Conservation (phyloP, 2,888 invertebrate genomes). For the Electrophaes corylata region DNA sequence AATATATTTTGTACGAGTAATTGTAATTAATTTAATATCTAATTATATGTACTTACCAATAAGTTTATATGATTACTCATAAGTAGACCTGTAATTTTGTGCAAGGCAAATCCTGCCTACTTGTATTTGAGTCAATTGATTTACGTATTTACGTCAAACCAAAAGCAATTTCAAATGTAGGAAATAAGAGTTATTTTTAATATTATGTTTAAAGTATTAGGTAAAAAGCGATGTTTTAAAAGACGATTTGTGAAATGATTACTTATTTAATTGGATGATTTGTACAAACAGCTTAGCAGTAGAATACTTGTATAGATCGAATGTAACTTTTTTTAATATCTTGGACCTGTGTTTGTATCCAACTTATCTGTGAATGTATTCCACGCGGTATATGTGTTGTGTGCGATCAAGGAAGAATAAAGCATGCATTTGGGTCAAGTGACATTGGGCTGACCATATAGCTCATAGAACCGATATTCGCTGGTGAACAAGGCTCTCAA, state of each 20-base stretch:
- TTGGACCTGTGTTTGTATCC: constrained; percentile 3
- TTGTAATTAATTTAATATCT: constrained; percentile 69
- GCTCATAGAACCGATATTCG: no score
- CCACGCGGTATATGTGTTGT: no score
- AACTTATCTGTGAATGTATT: neutral
- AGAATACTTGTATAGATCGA: constrained; percentile 46
- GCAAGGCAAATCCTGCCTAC: constrained; percentile 50
- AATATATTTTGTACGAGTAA: constrained; percentile 73
- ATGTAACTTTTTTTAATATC: constrained; percentile 16
- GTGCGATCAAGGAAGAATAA: no score
- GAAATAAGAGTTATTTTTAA: constrained; percentile 62
- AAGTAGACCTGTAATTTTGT: constrained; percentile 52
- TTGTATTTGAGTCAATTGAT: constrained; percentile 72
- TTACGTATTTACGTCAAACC: constrained; percentile 56
- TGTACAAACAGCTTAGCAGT: constrained; percentile 57
- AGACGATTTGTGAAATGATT: constrained; percentile 26
- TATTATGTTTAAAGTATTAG: constrained; percentile 47
- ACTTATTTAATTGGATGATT: constrained; percentile 42
- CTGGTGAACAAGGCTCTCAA: no score
- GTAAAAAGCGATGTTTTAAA: constrained; percentile 35
- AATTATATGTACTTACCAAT: constrained; percentile 55
- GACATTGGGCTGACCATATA: no score
- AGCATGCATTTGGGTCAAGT: no score
- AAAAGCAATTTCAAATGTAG: constrained; percentile 74
- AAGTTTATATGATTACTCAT: constrained; percentile 69